Conservation (phyloP, 2,113 vertebrate species). For the Brachypodius melanocephalos region DNA sequence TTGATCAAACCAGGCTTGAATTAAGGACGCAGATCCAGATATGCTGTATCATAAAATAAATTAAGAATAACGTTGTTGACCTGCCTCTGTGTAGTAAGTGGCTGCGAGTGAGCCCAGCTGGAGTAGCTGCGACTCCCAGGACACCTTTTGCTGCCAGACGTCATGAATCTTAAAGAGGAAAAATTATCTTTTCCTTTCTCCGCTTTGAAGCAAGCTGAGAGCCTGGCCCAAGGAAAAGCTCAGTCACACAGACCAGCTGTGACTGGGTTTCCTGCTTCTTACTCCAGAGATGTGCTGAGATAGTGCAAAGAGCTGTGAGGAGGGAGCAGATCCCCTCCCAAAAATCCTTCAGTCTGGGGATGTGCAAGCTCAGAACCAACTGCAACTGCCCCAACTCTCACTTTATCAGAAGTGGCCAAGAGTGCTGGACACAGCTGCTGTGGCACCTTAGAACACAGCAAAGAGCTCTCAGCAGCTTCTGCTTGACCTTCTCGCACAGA, state of each 20-base stretch:
- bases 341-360: not conserved
- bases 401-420: slow-evolving; percentile 59
- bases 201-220: not conserved
- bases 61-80: not conserved
- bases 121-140: slow-evolving; percentile 23
- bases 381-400: slow-evolving; percentile 42
- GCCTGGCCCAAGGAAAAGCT: not conserved
- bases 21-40: not conserved
- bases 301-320: not conserved
- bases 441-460: not conserved
- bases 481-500: not conserved
- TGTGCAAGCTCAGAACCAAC: slow-evolving; percentile 47
- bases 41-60: not conserved
- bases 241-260: not conserved
- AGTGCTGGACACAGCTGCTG: slow-evolving; percentile 41
- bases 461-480: slow-evolving; percentile 9
- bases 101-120: slow-evolving; percentile 49
- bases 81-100: not conserved
- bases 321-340: not conserved
- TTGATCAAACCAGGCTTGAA: not conserved
- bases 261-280: slow-evolving; percentile 12
- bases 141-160: slow-evolving; percentile 54
- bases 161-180: not conserved
- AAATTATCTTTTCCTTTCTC: not conserved
- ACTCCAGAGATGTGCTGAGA: not conserved